A percentile compares a stretch with the other conserved stretches of the same genome.
Conservation (phyloP, 2,888 invertebrate genomes). For the Diarsia dahlii region DNA sequence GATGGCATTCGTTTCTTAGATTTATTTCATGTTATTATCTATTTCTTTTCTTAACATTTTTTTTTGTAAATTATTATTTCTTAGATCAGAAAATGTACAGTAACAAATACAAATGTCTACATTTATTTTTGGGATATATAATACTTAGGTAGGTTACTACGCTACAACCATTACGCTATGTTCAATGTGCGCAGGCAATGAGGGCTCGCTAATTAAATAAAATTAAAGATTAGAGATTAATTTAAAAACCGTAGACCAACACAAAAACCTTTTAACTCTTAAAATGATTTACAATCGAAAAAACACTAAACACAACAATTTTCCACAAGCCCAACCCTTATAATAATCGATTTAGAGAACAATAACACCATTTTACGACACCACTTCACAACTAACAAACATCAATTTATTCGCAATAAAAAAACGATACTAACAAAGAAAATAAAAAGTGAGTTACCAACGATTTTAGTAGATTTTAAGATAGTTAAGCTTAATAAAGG, state of each 20-base stretch:
- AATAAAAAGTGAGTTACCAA: conserved; percentile 70
- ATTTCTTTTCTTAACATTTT: background rate
- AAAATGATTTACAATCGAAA: conserved; percentile 15
- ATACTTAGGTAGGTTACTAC: no score
- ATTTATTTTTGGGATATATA: no score
- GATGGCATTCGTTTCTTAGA: background rate
- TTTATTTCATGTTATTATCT: background rate
- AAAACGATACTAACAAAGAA: conserved; percentile 68
- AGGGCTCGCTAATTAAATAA: background rate
- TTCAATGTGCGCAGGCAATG: no score
- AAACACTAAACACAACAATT: conserved; percentile 21
- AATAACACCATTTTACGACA: conserved; percentile 66
- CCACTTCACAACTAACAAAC: conserved; percentile 68
- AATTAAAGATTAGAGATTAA: background rate
- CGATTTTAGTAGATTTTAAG: conserved; percentile 79
- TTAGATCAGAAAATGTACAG: background rate
- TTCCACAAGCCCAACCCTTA: conserved; percentile 45
- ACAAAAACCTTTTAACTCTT: background rate
- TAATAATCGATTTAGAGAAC: conserved; percentile 61
- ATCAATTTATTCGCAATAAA: conserved; percentile 85
- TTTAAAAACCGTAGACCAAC: background rate
- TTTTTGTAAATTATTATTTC: background rate
- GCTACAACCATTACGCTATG: no score
- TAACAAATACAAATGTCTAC: no score
- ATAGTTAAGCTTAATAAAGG: conserved; percentile 85